Evolutionary conservation across 2,888 invertebrate genomes (phyloP), one percentile per base, ranked within the genome.

Genomic region (Acronicta leporina): DNA sequence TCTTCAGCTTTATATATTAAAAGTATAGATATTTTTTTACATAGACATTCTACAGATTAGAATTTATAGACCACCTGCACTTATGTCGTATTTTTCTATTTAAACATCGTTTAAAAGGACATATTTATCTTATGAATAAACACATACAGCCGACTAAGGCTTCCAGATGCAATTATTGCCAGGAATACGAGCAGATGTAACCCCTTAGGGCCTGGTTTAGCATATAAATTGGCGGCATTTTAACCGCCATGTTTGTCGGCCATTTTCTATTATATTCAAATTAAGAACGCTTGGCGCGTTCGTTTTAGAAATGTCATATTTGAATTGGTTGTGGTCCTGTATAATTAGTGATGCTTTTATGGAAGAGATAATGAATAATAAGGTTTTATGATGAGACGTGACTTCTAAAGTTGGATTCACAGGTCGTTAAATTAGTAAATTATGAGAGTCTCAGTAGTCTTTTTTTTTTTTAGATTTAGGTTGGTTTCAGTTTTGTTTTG

Each of bases 191-290:
- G 80, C 83, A 83, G 81, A 83, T 82, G 86, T 63, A 74, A 75
- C 75, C 75, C 76, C 80, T 81, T 79, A 70, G 68, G 64, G 55
- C 68, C 56, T 51, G 62, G 75, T 80, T 87, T 88, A 84, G 86
- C 89, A 88, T 90, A 84, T 86, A 89, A 87, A 89, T 87, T 87
- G 85, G 77, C 73, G 67, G 80, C 80, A 81, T 79, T 77, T 80
- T 74, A 81, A 70, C 69, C 57, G 78, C 83, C 83, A 82, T 83
- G 77, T 84, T 82, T 77, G 79, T 67, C 71, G 66, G 79, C 83
- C 84, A 86, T 90, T 85, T 87, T 87, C 86, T 89, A 91, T 91
- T 91, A 87, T 90, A 91, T 91, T 91, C 87, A 91, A 91, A 91
- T 90, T 81, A 82, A 83, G 86, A 84, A 79, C 70, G 77, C 56